phyloP scores from a whole-genome alignment of 2,888 invertebrate genomes.

The Oscheius sp. region DNA sequence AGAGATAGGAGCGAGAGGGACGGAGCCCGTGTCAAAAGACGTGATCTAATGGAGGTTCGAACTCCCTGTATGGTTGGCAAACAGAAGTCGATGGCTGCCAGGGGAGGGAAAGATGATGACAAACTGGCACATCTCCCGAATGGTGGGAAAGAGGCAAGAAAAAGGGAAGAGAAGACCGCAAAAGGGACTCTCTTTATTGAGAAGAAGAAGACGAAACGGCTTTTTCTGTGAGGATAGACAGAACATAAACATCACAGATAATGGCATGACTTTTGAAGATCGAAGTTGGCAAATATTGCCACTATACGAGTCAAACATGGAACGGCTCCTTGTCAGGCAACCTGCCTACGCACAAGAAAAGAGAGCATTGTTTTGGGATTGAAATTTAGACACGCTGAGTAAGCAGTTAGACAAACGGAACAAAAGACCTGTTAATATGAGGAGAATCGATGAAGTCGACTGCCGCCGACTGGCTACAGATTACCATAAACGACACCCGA shows the following conservation, averaged over 20 bases:
- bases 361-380: background rate
- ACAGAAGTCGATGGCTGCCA: background rate
- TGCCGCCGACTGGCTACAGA: conserved; percentile 9
- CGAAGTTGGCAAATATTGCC: background rate
- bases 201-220: background rate
- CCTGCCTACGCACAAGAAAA: background rate
- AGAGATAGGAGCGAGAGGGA: background rate
- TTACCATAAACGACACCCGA: conserved; percentile 21
- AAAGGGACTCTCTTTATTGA: background rate
- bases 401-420: conserved; percentile 2
- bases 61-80: conserved; percentile 21
- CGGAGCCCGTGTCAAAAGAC: background rate
- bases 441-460: conserved; percentile 10
- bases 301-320: no score
- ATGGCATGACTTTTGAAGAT: conserved; percentile 1
- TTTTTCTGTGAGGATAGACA: background rate
- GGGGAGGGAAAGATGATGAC: no score
- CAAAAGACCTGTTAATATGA: background rate
- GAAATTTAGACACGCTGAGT: background rate
- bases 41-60: background rate
- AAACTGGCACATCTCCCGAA: no score
- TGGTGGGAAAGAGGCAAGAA: no score
- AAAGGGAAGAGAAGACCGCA: no score
- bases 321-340: no score
- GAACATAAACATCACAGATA: background rate